Conservation (phyloP, 1,140 invertebrate genomes). For the Hetaerina americana region DNA sequence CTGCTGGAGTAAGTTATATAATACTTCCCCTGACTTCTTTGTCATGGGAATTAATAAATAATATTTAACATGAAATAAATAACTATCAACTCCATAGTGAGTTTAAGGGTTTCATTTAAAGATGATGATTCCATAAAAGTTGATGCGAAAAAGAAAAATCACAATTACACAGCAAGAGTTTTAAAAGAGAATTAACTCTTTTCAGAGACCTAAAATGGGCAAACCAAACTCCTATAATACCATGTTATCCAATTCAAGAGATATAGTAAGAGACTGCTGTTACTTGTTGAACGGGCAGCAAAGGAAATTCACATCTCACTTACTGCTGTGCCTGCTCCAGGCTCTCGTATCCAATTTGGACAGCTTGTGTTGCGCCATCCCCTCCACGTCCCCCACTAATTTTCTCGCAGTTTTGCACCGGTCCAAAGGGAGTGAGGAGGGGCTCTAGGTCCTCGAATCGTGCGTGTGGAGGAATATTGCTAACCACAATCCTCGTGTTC, state of each 20-base stretch:
- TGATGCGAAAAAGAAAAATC: constrained; percentile 9
- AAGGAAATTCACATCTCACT: no score
- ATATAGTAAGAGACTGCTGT: no score
- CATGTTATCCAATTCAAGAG: neutral
- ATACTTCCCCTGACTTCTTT: no score
- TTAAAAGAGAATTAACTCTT: constrained; percentile 1
- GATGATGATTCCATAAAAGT: constrained; percentile 2
- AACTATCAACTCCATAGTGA: no score
- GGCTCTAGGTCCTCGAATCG: constrained; percentile 74
- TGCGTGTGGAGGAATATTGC: constrained; percentile 67
- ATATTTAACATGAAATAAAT: no score
- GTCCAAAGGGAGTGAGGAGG: constrained; percentile 63
- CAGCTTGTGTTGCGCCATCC: constrained; percentile 60
- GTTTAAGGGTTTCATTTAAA: no score
- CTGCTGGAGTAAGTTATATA: no score
- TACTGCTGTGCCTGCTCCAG: constrained; percentile 80
- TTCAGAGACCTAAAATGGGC: constrained; percentile 3
- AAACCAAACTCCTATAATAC: neutral
- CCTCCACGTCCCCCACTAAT: constrained; percentile 42
- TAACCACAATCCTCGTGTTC: constrained; percentile 50
- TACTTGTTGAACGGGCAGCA: no score
- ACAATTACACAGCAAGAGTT: neutral
- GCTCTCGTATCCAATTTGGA: constrained; percentile 76
- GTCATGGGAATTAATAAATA: no score
- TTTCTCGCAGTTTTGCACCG: constrained; percentile 73